A percentile compares a stretch with the other conserved stretches of the same genome.
Evolutionary conservation across 2,888 invertebrate genomes (phyloP).

Genomic region (Toxonevra muliebris): DNA sequence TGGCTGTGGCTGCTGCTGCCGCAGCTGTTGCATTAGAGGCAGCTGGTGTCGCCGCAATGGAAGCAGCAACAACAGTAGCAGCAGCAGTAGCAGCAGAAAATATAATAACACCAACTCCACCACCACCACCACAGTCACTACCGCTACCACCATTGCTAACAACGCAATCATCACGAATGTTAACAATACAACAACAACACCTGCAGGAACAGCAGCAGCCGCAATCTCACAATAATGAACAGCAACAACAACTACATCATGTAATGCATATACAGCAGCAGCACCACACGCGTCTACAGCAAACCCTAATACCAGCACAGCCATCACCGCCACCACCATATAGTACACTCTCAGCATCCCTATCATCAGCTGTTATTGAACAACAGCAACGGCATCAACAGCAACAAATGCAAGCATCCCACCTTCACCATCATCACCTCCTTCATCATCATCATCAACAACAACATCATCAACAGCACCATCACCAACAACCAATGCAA

Average conservation of each 20-base stretch:
- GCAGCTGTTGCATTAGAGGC: constrained; percentile 39
- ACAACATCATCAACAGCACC: constrained; percentile 21
- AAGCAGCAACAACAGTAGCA: not conserved
- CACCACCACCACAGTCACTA: constrained; percentile 26
- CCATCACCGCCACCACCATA: too few relatives aligned
- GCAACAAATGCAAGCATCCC: not conserved
- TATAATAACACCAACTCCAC: constrained; percentile 21
- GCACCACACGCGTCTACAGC: not conserved
- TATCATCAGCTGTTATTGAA: too few relatives aligned
- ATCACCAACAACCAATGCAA: constrained; percentile 23
- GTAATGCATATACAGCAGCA: constrained; percentile 8
- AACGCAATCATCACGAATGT: constrained; percentile 24
- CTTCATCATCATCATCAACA: constrained; percentile 11
- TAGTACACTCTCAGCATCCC: too few relatives aligned
- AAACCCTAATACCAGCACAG: too few relatives aligned
- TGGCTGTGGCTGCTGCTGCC: constrained; percentile 28
- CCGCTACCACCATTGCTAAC: constrained; percentile 24
- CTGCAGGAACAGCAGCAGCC: constrained; percentile 2
- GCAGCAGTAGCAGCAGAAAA: not conserved
- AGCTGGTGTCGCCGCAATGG: constrained; percentile 41
- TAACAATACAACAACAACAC: constrained; percentile 29
- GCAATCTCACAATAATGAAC: not conserved
- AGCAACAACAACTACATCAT: constrained; percentile 4
- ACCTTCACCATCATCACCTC: constrained; percentile 15
- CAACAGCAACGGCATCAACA: constrained; percentile 21